Base-by-base conservation (phyloP, 2,113 vertebrate species). In the Marmota flaviventris region DNA sequence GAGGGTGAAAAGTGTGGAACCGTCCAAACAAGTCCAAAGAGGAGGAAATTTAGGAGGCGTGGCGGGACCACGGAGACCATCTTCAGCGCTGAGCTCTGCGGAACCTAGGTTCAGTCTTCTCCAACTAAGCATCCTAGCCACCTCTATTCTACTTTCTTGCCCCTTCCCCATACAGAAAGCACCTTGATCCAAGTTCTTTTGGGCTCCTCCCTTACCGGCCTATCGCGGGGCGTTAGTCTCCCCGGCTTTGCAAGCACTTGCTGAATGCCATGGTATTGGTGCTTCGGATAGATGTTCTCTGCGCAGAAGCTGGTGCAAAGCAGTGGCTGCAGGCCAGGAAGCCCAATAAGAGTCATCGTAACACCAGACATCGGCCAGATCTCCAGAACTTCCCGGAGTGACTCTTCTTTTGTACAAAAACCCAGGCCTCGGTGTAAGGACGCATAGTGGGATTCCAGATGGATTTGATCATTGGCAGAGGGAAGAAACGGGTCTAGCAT, bases 161-260 rank as follows among this genome's bases (percentile, higher is more conserved):
- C 20, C 4, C 1, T 16, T 8, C 10, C n/a, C 22, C 20, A 29
- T 25, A 63, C 72, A 63, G 63, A 93, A 93, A 79, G 8, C 53
- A 25, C 56, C 70, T 63, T 32, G 61, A 1, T 22, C 34, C 51
- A 8, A 20, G 25, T 61, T 4, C 13, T 4, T 51, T 32, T 27
- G 42, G 27, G 9, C 5, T 45, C 24, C 42, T 70, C 39, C 18
- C 39, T 63, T 20, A 4, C 0, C 4, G 34, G 67, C 22, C n/a
- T 8, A 3, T 16, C 17, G 2, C 18, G 11, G 2, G 84, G 72
- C 73, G 2, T 8, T 83, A 7, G 42, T 75, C 32, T 91, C 34
- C 76, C 6, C 0, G 4, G 42, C 45, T 42, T 27, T 3, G 48
- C 1, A 0, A 45, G 14, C 56, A 9, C 9, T 48, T 8, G 25